phyloP scores from a whole-genome alignment of 2,888 invertebrate species.

The Tipula lateralis region DNA sequence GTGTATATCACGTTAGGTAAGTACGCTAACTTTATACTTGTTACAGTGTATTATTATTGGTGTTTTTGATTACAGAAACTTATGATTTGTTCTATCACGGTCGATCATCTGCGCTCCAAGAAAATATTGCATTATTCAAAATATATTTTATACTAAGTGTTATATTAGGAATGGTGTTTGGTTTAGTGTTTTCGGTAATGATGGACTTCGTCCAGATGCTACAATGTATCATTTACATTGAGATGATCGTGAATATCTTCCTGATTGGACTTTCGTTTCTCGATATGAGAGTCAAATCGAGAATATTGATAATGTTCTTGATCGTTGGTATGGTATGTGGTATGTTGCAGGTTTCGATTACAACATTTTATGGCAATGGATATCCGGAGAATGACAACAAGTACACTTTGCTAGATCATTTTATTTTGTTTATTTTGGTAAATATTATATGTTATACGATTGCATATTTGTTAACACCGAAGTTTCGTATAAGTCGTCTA shows the following conservation, averaged over 20 bases:
- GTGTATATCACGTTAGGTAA: no score
- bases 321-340: not conserved
- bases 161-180: not conserved
- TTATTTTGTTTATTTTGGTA: not conserved
- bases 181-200: not conserved
- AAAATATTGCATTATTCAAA: no score
- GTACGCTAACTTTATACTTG: no score
- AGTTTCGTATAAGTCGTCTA: no score
- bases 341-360: not conserved
- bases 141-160: not conserved
- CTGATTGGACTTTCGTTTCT: not conserved
- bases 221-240: not conserved
- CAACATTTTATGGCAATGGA: not conserved
- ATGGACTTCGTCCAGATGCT: not conserved
- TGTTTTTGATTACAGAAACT: no score
- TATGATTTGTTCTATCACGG: no score
- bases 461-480: no score
- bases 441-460: not conserved
- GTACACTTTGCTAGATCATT: not conserved
- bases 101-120: no score
- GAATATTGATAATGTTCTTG: not conserved
- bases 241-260: not conserved
- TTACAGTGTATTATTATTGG: no score
- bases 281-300: not conserved
- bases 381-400: not conserved